A percentile compares a stretch with the other conserved stretches of the same genome.
Evolutionary conservation across 2,888 invertebrate species (phyloP).

Genomic region (Synergus japonicus): DNA sequence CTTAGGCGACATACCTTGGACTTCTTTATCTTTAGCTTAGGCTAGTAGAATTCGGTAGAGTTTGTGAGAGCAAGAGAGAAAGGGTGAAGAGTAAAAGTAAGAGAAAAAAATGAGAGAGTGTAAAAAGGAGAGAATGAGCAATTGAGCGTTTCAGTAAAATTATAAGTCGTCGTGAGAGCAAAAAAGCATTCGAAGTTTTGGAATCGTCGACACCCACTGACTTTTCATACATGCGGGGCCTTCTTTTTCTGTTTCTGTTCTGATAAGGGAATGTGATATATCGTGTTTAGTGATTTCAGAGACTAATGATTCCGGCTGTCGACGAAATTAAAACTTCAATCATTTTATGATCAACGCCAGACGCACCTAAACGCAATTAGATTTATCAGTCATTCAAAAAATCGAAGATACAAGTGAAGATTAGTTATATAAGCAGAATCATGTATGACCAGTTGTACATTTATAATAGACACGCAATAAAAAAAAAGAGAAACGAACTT

Average conservation of each 20-base stretch:
- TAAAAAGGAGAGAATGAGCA: conserved; percentile 27
- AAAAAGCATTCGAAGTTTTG: conserved; percentile 23
- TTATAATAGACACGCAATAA: conserved; percentile 74
- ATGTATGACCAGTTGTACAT: conserved; percentile 75
- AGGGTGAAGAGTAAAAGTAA: background rate
- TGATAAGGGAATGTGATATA: background rate
- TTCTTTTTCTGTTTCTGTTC: background rate
- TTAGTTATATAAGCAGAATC: conserved; percentile 68
- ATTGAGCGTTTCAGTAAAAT: conserved; percentile 10
- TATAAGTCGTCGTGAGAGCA: conserved; percentile 1
- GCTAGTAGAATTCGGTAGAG: conserved; percentile 22
- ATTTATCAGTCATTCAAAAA: conserved; percentile 51
- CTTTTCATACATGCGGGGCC: background rate
- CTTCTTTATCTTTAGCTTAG: conserved; percentile 28
- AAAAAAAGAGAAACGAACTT: conserved; percentile 53
- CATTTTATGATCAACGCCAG: conserved; percentile 47
- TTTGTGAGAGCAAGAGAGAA: conserved; percentile 15
- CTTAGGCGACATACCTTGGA: conserved; percentile 32
- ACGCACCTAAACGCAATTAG: conserved; percentile 50
- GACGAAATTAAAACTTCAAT: conserved; percentile 17
- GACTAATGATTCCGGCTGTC: background rate
- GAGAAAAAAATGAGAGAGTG: background rate
- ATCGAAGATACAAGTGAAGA: conserved; percentile 49
- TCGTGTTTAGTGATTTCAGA: background rate
- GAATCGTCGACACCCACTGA: conserved; percentile 28